Evolutionary conservation across 2,888 invertebrate species (phyloP).

Genomic region (Auanema sp.): DNA sequence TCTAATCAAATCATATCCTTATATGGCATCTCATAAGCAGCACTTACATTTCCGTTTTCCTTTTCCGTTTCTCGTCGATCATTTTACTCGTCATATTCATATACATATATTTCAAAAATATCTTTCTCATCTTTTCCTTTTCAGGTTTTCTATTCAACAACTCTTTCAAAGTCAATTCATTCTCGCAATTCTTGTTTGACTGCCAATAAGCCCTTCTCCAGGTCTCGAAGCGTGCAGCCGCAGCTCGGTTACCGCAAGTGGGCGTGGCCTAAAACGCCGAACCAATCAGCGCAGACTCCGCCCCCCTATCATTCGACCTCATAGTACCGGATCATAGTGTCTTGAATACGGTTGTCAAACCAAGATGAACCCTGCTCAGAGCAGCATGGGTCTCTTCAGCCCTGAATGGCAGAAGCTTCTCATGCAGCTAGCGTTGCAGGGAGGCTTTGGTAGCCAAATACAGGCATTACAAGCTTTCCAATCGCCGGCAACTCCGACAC

Average conservation of each 20-base stretch:
- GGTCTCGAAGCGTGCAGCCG: constrained; percentile 14
- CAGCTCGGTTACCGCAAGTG: constrained; percentile 14
- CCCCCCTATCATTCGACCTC: constrained; percentile 19
- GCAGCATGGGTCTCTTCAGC: constrained; percentile 27
- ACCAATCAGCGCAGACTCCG: constrained; percentile 18
- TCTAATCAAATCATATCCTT: too few relatives aligned
- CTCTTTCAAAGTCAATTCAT: too few relatives aligned
- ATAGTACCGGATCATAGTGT: constrained; percentile 17
- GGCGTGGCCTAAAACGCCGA: constrained; percentile 5
- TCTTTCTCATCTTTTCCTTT: too few relatives aligned
- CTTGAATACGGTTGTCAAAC: constrained; percentile 14
- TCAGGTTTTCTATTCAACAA: too few relatives aligned
- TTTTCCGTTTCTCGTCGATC: too few relatives aligned
- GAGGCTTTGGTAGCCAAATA: constrained; percentile 23
- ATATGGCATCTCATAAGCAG: too few relatives aligned
- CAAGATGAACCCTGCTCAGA: constrained; percentile 1
- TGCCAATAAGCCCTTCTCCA: neutral
- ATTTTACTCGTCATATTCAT: too few relatives aligned
- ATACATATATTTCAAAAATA: too few relatives aligned
- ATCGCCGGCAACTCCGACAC: constrained; percentile 17
- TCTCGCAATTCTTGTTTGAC: too few relatives aligned
- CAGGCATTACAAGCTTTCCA: constrained; percentile 21
- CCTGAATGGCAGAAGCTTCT: constrained; percentile 39
- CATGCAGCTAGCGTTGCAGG: constrained; percentile 28
- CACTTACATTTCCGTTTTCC: too few relatives aligned